These are phyloP conservation scores for Hartigia nigra DNA, from an alignment of 2,888 invertebrate species.

Conservation along the genomic window DNA sequence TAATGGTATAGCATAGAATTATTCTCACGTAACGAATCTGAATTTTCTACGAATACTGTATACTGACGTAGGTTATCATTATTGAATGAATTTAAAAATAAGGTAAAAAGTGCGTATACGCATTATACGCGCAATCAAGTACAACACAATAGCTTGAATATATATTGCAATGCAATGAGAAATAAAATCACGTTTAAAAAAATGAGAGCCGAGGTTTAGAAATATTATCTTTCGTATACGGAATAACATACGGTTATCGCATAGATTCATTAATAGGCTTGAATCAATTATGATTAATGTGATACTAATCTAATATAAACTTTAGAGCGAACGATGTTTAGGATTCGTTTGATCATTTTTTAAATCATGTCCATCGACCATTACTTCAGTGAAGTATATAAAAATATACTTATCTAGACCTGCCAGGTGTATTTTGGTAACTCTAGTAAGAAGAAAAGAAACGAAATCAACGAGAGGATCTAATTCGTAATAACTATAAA, in stretches of 20 bases:
- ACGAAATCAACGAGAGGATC: neutral
- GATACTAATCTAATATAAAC: no score
- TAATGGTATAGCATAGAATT: neutral
- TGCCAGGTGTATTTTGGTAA: neutral
- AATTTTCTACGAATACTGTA: neutral
- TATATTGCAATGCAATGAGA: slow-evolving; percentile 32
- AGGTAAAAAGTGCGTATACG: neutral
- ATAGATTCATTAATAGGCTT: neutral
- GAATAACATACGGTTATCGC: neutral
- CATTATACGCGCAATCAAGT: slow-evolving; percentile 9
- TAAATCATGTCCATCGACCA: neutral
- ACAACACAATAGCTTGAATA: slow-evolving; percentile 33
- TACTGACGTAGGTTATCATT: neutral
- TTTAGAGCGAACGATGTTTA: neutral
- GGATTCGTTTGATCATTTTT: neutral
- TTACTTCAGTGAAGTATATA: neutral
- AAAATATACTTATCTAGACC: neutral
- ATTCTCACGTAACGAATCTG: neutral
- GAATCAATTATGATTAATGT: neutral
- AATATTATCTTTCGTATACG: slow-evolving; percentile 25
- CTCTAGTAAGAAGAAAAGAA: neutral
- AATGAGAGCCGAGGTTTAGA: slow-evolving; percentile 17
- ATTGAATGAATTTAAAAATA: neutral
- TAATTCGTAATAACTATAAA: neutral
- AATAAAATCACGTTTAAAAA: slow-evolving; percentile 33